Conservation (phyloP, 2,888 invertebrate species). For the Tortricodes alternella region DNA sequence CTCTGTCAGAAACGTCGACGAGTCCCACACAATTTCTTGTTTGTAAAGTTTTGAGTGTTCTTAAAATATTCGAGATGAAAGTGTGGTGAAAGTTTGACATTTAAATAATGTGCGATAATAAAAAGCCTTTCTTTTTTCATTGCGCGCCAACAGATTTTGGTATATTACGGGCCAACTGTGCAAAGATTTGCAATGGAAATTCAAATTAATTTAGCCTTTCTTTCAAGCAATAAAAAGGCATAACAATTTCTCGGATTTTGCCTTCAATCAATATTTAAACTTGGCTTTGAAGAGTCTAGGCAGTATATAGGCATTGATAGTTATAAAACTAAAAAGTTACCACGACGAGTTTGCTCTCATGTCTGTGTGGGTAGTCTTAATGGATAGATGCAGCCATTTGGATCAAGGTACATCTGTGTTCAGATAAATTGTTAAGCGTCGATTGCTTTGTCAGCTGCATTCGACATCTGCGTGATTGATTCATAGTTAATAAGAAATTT, state of each 20-base stretch:
- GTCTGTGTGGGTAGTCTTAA: constrained; percentile 35
- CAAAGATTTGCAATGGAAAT: constrained; percentile 26
- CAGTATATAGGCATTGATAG: too few species aligned
- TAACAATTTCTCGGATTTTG: not conserved
- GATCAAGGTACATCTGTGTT: constrained; percentile 52
- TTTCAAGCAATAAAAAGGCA: not conserved
- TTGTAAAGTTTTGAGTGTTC: constrained; percentile 54
- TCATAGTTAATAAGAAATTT: not conserved
- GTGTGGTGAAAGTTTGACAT: constrained; percentile 65
- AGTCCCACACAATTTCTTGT: constrained; percentile 35
- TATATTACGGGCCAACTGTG: not conserved
- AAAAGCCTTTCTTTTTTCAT: constrained; percentile 37
- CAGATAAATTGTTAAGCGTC: constrained; percentile 21
- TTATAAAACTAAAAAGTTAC: constrained; percentile 1
- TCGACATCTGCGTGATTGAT: constrained; percentile 1
- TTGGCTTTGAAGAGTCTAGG: too few species aligned
- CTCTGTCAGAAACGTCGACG: not conserved
- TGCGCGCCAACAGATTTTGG: not conserved
- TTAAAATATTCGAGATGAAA: constrained; percentile 60
- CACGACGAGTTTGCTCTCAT: constrained; percentile 7
- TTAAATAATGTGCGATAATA: constrained; percentile 56
- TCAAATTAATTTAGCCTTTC: not conserved
- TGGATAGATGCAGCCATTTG: constrained; percentile 37
- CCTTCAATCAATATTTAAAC: not conserved
- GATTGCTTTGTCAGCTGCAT: constrained; percentile 7